A percentile compares a stretch with the other conserved stretches of the same genome.
phyloP scores from a whole-genome alignment of 2,888 invertebrate genomes.

The Eudasyphora cyanicolor region DNA sequence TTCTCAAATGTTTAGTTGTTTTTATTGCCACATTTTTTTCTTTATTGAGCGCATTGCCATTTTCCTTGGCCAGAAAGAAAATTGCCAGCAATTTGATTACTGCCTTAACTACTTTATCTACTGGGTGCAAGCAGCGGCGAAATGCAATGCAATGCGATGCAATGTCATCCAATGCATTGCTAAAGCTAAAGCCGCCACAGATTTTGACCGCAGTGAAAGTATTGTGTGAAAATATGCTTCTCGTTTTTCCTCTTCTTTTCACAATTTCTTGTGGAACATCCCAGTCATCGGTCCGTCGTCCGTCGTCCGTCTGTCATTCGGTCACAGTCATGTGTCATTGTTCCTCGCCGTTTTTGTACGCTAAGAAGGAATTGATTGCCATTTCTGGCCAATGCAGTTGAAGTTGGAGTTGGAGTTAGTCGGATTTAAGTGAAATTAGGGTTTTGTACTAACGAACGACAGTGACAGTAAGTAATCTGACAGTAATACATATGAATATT shows the following conservation, averaged over 20 bases:
- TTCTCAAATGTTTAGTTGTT: constrained; percentile 57
- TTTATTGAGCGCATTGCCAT: constrained; percentile 17
- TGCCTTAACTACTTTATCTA: constrained; percentile 54
- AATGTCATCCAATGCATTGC: not conserved
- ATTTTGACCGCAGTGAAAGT: constrained; percentile 66
- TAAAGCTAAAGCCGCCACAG: constrained; percentile 35
- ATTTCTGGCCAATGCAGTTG: not conserved
- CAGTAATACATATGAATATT: constrained; percentile 1
- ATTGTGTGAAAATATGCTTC: constrained; percentile 63
- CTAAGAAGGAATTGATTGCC: constrained; percentile 4
- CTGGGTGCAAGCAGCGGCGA: no score
- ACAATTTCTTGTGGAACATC: constrained; percentile 1
- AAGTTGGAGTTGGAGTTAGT: not conserved
- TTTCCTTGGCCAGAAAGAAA: constrained; percentile 45
- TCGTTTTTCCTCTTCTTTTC: constrained; percentile 38
- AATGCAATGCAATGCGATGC: not conserved
- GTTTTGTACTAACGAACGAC: constrained; percentile 6
- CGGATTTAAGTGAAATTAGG: constrained; percentile 25
- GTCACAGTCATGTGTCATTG: constrained; percentile 27
- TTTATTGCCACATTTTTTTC: constrained; percentile 53
- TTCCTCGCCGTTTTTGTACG: not conserved
- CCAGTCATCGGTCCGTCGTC: not conserved
- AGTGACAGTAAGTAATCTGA: constrained; percentile 20
- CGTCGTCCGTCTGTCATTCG: not conserved
- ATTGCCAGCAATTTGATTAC: constrained; percentile 60